Conservation (phyloP, 2,113 vertebrate species). For the Scopus umbretta region DNA sequence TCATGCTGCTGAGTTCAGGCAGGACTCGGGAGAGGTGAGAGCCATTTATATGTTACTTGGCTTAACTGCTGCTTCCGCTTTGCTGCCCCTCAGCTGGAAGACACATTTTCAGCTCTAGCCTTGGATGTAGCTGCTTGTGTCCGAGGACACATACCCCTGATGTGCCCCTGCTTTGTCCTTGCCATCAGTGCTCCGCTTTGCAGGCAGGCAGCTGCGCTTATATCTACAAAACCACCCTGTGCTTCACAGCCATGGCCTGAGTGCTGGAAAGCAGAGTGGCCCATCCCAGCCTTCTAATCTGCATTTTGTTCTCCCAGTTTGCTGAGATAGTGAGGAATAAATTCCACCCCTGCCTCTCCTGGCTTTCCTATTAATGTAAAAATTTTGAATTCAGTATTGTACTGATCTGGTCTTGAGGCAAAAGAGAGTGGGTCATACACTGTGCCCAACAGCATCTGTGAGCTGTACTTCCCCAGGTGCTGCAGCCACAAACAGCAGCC, state of each 20-base stretch:
- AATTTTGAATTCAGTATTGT: neutral
- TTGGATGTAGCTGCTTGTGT: neutral
- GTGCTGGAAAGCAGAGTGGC: neutral
- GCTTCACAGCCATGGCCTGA: neutral
- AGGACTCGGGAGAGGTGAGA: conserved; percentile 23
- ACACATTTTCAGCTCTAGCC: neutral
- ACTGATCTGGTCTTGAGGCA: neutral
- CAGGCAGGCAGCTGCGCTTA: neutral
- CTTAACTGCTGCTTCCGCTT: conserved; percentile 7
- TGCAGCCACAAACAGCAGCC: neutral
- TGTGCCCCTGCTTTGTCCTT: neutral
- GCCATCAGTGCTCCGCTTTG: neutral
- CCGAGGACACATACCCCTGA: neutral
- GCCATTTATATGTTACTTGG: conserved; percentile 36
- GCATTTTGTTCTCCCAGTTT: neutral
- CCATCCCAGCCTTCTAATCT: neutral
- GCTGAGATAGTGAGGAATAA: neutral
- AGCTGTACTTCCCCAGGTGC: neutral
- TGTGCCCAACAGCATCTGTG: fast-evolving
- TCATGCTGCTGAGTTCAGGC: conserved; percentile 4
- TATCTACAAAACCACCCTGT: neutral
- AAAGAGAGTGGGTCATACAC: neutral
- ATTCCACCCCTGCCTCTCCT: neutral
- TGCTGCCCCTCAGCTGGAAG: neutral
- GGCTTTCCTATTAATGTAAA: neutral